These are phyloP conservation scores for Crotalus helleri DNA, from an alignment of 2,113 vertebrate genomes.

Conservation along the genomic window DNA sequence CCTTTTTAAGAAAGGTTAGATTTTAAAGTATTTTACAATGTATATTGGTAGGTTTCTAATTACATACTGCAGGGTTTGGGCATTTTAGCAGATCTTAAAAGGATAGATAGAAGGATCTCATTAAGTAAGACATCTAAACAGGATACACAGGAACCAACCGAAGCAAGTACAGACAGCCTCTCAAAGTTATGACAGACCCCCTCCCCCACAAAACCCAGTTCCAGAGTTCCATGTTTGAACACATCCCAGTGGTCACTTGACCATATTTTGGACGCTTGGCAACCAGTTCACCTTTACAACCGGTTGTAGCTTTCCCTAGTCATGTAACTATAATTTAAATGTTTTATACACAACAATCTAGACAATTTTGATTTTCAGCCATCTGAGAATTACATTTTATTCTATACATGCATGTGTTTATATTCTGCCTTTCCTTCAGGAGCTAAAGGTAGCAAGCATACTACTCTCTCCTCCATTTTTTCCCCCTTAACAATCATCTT, in stretches of 20 bases:
- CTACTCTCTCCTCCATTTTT: background rate
- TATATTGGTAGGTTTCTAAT: background rate
- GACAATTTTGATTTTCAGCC: background rate
- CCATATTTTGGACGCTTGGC: background rate
- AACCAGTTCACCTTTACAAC: background rate
- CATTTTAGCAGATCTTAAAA: background rate
- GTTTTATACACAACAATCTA: background rate
- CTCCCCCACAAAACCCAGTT: background rate
- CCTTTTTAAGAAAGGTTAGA: background rate
- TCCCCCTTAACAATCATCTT: background rate
- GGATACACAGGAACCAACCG: background rate
- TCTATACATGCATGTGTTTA: background rate
- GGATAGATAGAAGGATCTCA: background rate
- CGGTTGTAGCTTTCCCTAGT: background rate
- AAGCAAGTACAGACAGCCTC: background rate
- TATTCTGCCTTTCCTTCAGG: background rate
- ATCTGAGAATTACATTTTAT: background rate
- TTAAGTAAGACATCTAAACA: background rate
- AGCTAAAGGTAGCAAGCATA: background rate
- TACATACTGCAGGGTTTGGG: background rate
- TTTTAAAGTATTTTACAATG: background rate
- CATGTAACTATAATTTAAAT: background rate
- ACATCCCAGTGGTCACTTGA: background rate
- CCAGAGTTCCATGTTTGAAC: background rate
- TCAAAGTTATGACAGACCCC: background rate